Evolutionary conservation across 2,797 vertebrate genomes (phyloP), one percentile per base, ranked within the genome.

Genomic region (Melanogrammus aeglefinus): DNA sequence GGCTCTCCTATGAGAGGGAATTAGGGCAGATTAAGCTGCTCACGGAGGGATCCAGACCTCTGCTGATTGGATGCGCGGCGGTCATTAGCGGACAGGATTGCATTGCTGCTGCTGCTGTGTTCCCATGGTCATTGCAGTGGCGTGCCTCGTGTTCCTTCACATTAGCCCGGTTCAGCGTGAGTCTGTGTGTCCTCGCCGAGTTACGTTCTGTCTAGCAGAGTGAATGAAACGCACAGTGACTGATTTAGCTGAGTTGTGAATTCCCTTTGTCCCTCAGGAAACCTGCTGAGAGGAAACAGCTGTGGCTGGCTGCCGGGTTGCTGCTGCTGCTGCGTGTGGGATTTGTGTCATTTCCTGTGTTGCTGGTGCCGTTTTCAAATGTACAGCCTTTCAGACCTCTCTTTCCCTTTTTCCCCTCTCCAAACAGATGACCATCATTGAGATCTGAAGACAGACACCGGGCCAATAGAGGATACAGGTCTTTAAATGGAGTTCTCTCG

Each of bases 341-440:
- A 93, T 92, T 91, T 93, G 92, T 89, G 88, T 92, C 91, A 93
- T 94, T 95, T 95, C 93, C 95, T 95, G 91, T 92, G 78, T 87
- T 85, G 90, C 87, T 81, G 83, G 83, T 76, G 51, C 81, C 81
- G 86, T 80, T 86, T 85, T 73, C 87, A 82, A 75, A 85, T 74
- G 73, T 84, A 78, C 81, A 80, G 82, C 57, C 76, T 81, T 81
- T 80, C 73, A 87, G 75, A 81, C 76, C 82, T 87, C 9, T 85
- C 86, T 24, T 27, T 39, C 9, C 85, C 86, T 39, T 27, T 27
- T 39, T 12, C n/a, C 90, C 41, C 41, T 91, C 81, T 83, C 75
- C 87, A 87, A 75, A 84, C 91, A 95, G 92, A 92, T 89, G 88
- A 73, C 78, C 85, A 80, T 80, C 76, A 92, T 92, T 91, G 91